These are phyloP conservation scores for Rhabditophanes sp. DNA, from an alignment of 2,888 invertebrate genomes.

Conservation along the genomic window DNA sequence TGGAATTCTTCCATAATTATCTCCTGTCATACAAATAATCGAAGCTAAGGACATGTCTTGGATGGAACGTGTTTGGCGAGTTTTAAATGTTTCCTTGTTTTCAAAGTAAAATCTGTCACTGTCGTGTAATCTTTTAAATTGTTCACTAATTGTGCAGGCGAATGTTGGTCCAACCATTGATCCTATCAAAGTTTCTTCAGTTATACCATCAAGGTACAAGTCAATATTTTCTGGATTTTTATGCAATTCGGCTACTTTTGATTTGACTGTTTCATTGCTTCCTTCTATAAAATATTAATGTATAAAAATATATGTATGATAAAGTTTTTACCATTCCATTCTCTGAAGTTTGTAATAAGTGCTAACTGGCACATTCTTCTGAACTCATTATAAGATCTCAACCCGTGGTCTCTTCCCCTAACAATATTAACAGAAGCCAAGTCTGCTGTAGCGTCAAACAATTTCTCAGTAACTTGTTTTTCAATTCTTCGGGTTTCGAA, in stretches of 20 bases:
- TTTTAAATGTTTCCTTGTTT: constrained; percentile 25
- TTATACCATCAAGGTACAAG: constrained; percentile 48
- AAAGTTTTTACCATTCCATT: no score
- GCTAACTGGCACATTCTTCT: constrained; percentile 69
- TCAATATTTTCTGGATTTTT: constrained; percentile 43
- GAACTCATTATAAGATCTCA: constrained; percentile 69
- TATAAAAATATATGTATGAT: no score
- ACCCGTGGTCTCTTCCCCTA: constrained; percentile 75
- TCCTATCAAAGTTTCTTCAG: constrained; percentile 47
- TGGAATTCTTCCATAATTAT: no score
- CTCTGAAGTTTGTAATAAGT: no score
- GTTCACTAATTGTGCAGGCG: constrained; percentile 48
- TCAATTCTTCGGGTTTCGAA: neutral
- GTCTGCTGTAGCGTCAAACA: constrained; percentile 62
- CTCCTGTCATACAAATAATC: constrained; percentile 17
- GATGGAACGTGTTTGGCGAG: constrained; percentile 18
- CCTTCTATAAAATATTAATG: constrained; percentile 30
- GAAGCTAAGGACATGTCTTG: constrained; percentile 10
- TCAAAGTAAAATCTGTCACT: constrained; percentile 45
- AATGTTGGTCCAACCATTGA: constrained; percentile 49
- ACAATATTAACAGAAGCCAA: constrained; percentile 77
- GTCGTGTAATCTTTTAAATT: constrained; percentile 47
- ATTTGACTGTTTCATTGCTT: constrained; percentile 22
- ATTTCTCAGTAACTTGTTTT: neutral
- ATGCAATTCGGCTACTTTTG: constrained; percentile 26